Evolutionary conservation across 2,888 invertebrate genomes (phyloP).

Genomic region (Agonum fuliginosum): DNA sequence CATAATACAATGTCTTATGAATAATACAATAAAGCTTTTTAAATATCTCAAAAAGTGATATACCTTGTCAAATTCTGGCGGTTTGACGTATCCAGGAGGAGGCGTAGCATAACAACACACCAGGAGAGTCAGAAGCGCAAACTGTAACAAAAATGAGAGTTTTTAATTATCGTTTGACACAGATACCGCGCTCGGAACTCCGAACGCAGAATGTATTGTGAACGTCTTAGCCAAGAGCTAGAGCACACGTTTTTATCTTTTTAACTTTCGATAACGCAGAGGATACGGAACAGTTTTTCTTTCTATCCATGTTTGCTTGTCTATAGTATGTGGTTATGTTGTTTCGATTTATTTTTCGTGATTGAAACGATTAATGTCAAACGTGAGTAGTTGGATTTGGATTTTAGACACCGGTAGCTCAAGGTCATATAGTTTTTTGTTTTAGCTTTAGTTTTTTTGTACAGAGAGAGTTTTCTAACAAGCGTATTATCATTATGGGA

Average conservation of each 20-base stretch:
- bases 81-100: slow-evolving; percentile 71
- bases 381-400: slow-evolving; percentile 27
- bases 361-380: slow-evolving; percentile 45
- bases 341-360: slow-evolving; percentile 2
- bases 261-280: slow-evolving; percentile 40
- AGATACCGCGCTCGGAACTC: slow-evolving; percentile 51
- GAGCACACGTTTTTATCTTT: slow-evolving; percentile 24
- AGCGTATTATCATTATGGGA: slow-evolving; percentile 6
- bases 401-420: slow-evolving; percentile 43
- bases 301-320: not conserved
- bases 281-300: not conserved
- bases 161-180: slow-evolving; percentile 55
- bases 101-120: slow-evolving; percentile 66
- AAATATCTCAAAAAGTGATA: too few relatives aligned
- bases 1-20: too few relatives aligned
- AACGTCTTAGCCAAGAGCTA: slow-evolving; percentile 8
- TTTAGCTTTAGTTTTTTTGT: slow-evolving; percentile 7
- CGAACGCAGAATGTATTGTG: slow-evolving; percentile 49
- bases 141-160: slow-evolving; percentile 68
- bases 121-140: slow-evolving; percentile 64
- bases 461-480: slow-evolving; percentile 21
- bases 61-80: slow-evolving; percentile 71
- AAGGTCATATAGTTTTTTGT: slow-evolving; percentile 40
- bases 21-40: not conserved
- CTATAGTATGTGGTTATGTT: not conserved